phyloP scores from a whole-genome alignment of 1,140 invertebrate genomes.

The Amyelois transitella region DNA sequence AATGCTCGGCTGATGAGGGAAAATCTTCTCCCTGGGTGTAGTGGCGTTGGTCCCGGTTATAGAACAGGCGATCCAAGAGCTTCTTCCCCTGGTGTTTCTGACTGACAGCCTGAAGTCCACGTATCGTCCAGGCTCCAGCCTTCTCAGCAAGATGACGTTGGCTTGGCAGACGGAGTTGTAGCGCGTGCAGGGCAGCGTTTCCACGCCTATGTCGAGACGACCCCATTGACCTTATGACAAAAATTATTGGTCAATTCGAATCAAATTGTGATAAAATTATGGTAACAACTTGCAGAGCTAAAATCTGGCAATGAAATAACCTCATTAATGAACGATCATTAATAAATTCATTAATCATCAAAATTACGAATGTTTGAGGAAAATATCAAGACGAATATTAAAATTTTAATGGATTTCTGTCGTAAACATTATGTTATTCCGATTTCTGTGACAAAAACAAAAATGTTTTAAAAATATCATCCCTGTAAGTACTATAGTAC shows the following conservation, averaged over 20 bases:
- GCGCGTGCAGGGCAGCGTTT: constrained; percentile 85
- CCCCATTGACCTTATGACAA: constrained; percentile 75
- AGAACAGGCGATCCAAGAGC: constrained; percentile 84
- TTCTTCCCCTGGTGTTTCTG: constrained; percentile 84
- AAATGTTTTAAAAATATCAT: too few relatives aligned
- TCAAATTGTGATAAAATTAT: neutral
- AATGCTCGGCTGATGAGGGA: constrained; percentile 87
- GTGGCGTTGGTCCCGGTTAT: constrained; percentile 88
- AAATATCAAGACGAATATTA: too few relatives aligned
- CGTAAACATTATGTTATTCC: too few relatives aligned
- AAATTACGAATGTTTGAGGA: too few relatives aligned
- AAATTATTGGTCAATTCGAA: neutral
- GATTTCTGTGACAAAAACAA: too few relatives aligned
- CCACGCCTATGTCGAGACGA: constrained; percentile 82
- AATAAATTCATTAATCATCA: too few relatives aligned
- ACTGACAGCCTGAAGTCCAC: constrained; percentile 88
- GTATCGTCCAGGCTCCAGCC: constrained; percentile 83
- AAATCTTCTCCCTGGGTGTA: constrained; percentile 84
- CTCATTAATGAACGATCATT: too few relatives aligned
- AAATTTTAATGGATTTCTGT: too few relatives aligned
- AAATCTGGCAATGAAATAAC: too few relatives aligned
- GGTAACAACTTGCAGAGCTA: too few relatives aligned
- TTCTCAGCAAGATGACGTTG: constrained; percentile 84
- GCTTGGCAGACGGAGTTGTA: constrained; percentile 90
- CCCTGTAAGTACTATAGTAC: too few relatives aligned